phyloP scores from a whole-genome alignment of 2,113 vertebrate species.

The Cheilinus undulatus region DNA sequence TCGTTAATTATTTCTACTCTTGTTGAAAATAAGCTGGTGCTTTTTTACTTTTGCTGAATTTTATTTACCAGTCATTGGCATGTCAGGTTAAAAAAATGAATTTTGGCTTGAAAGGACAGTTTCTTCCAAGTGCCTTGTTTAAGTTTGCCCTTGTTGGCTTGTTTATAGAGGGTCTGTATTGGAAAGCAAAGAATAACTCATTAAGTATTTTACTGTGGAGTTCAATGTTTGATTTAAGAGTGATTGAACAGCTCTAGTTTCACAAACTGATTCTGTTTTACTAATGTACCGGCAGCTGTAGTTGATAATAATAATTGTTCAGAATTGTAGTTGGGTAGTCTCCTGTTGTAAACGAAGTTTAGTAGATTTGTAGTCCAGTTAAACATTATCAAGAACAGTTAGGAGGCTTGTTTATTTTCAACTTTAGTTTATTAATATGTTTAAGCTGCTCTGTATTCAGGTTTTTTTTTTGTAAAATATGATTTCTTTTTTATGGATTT shows the following conservation, averaged over 20 bases:
- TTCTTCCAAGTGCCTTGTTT: slow-evolving; percentile 36
- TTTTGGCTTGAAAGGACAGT: slow-evolving; percentile 10
- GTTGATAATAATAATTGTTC: slow-evolving; percentile 8
- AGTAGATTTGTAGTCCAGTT: background rate
- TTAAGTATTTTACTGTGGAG: slow-evolving; percentile 14
- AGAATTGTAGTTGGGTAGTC: no score
- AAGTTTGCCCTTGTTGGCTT: slow-evolving; percentile 18
- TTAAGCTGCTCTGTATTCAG: no score
- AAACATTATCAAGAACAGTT: background rate
- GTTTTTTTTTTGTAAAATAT: background rate
- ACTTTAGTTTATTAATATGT: background rate
- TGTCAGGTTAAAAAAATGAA: slow-evolving; percentile 17
- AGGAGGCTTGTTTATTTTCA: background rate
- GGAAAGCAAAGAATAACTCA: slow-evolving; percentile 7
- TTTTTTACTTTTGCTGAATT: slow-evolving; percentile 3
- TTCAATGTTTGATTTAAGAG: slow-evolving; percentile 24
- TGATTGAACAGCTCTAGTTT: slow-evolving; percentile 29
- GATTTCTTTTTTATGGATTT: background rate
- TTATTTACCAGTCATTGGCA: background rate
- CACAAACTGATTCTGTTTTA: slow-evolving; percentile 23
- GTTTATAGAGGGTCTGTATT: slow-evolving; percentile 10
- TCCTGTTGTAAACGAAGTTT: background rate
- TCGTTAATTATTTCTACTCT: background rate
- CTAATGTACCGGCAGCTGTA: slow-evolving; percentile 7
- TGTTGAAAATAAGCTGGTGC: background rate